Evolutionary conservation across 1,140 invertebrate species (phyloP).

Genomic region (Aethina tumida): DNA sequence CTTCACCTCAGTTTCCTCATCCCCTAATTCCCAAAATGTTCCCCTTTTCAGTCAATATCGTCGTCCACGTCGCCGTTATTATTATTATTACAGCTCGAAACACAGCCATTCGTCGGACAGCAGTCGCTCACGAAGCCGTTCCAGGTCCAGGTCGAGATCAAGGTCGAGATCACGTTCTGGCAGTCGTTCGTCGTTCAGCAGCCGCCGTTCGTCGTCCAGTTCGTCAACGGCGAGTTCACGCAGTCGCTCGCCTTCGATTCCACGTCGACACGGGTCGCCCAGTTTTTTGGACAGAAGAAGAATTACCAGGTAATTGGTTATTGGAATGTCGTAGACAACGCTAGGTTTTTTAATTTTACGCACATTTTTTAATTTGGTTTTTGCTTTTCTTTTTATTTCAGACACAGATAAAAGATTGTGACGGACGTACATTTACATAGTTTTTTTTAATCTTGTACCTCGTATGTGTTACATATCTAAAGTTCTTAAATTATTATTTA

Average conservation of each 20-base stretch:
- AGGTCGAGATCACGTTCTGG: slow-evolving; percentile 40
- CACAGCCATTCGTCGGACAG: slow-evolving; percentile 23
- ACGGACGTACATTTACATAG: too few relatives aligned
- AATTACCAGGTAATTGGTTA: slow-evolving; percentile 70
- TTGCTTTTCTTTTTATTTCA: slow-evolving; percentile 40
- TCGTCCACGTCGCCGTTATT: too few relatives aligned
- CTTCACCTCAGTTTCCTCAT: too few relatives aligned
- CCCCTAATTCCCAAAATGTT: too few relatives aligned
- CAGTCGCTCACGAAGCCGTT: slow-evolving; percentile 38
- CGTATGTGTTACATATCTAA: too few relatives aligned
- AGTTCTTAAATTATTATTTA: too few relatives aligned
- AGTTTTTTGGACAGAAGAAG: slow-evolving; percentile 80
- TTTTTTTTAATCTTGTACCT: too few relatives aligned
- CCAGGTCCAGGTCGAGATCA: slow-evolving; percentile 32
- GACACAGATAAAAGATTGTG: slow-evolving; percentile 27
- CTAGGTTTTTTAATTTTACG: slow-evolving; percentile 1
- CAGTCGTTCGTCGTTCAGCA: slow-evolving; percentile 41
- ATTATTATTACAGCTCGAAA: slow-evolving; percentile 16
- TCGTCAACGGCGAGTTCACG: slow-evolving; percentile 38
- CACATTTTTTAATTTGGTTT: slow-evolving; percentile 32
- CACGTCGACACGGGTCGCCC: slow-evolving; percentile 76
- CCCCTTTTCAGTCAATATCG: too few relatives aligned
- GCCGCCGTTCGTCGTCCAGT: slow-evolving; percentile 41
- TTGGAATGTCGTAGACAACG: background rate
- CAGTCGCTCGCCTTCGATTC: slow-evolving; percentile 76